Evolutionary conservation across 2,888 invertebrate genomes (phyloP), one percentile per base, ranked within the genome.

Genomic region (Coelopa pilipes): DNA sequence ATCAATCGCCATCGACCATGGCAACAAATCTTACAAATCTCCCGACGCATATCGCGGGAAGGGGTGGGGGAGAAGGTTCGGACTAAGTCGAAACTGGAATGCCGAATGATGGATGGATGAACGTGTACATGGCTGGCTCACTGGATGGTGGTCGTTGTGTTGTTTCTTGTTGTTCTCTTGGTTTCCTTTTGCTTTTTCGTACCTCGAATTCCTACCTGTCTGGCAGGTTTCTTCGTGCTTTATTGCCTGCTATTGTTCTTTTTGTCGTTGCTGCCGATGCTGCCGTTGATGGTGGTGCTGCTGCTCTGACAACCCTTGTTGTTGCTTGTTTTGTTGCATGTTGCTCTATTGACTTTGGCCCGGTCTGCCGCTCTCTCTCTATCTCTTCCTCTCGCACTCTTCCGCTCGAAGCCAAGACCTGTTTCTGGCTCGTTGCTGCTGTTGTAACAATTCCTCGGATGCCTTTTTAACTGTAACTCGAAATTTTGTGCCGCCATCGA

Each of bases 151-250:
- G 34, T 34, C 34, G 34, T 34, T 34, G 19, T 55, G 19, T 55
- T n/a, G 55, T 55, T 9, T 55, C 19, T 21, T 21, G 57, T 21
- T 59, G 19, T 59, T 45, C 63, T 67, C 34, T 55, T 21, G 53
- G 55, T n/a, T 59, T 59, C 21, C 13, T 59, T 59, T 21, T 17
- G 12, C 34, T 7, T 34, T 34, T 19, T 21, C 21, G 19, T 19
- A 17, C 57, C 24, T 12, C 17, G 24, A 67, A 67, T 72, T 72
- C 72, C 67, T 72, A 72, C 72, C 67, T 67, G 72, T 67, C 66
- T 72, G 72, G 57, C 67, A 45, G 49, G 72, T 72, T 72, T 66
- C 9, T 50, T 57, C 45, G 57, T 46, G 19, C 12, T 59, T 59
- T 59, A 59, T 59, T 59, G 24, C 24, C 34, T 34, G 2, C 34